Evolutionary conservation across 2,797 vertebrate species (phyloP), one percentile per base, ranked within the genome.

Genomic region (Neosilurus mollespiculum): DNA sequence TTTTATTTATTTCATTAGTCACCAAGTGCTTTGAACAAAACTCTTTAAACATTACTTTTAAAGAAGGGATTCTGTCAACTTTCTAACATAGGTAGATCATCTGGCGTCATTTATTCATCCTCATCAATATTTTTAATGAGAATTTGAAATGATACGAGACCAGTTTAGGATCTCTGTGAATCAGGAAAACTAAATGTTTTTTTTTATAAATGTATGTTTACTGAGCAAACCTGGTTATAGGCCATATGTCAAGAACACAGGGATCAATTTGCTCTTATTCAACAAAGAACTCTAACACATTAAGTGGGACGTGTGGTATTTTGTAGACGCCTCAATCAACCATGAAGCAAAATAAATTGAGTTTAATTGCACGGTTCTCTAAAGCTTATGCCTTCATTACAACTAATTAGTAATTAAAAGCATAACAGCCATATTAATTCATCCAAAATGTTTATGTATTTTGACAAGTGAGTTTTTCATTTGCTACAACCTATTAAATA

Each of bases 321-420:
- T 78, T 49, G 1, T 64, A 49, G n/a, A 49, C 24, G 26, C 12
- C 34, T 24, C 34, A 62, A 10, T 16, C 1, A 2, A 77, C 20
- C 34, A 15, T 61, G 24, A 61, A 12, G 34, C 30, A 62, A 78
- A 76, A 78, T 78, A 22, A 62, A 24, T 49, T 2, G 22, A 62
- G 14, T 43, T 15, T 78, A 62, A 61, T 59, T 59, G 54, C 72
- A 34, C 5, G n/a, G 5, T 76, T 58, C 12, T 59, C 30, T 72
- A 22, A 58, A 61, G 75, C 58, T n/a, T 49, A 15, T 43, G 5
- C 73, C 56, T 77, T 77, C 56, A 61, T 62, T n/a, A 62, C 61
- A 61, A n/a, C 3, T n/a, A 37, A 14, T 15, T 37, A 37, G 54
- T 37, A 76, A 37, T 37, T 61, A 77, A 49, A n/a, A 4, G 12